phyloP scores from a whole-genome alignment of 2,113 vertebrate species.

The Dasypus novemcinctus region DNA sequence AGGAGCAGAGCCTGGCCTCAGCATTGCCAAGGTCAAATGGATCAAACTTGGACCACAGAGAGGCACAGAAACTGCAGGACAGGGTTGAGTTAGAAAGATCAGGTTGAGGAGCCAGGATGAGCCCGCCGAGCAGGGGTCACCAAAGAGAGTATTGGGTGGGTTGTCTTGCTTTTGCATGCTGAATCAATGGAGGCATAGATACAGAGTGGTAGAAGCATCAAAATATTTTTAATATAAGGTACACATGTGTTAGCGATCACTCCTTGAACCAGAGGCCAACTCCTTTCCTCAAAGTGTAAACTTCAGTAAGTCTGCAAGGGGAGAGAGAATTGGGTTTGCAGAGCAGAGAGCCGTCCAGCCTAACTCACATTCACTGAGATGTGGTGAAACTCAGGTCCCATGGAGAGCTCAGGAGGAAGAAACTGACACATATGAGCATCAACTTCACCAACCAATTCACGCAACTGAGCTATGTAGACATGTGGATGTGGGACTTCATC shows the following conservation, averaged over 20 bases:
- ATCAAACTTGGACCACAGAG: not conserved
- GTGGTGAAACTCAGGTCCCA: not conserved
- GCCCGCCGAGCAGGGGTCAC: not conserved
- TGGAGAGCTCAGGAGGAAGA: not conserved
- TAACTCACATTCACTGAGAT: not conserved
- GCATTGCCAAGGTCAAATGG: not conserved
- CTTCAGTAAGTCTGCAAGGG: not conserved
- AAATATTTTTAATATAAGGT: not conserved
- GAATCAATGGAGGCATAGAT: not conserved
- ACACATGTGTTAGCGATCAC: not conserved
- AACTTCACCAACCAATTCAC: not conserved
- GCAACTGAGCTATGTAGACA: not conserved
- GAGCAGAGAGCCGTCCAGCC: not conserved
- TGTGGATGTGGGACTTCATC: not conserved
- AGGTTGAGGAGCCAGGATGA: not conserved
- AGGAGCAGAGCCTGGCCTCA: not conserved
- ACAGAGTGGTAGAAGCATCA: not conserved
- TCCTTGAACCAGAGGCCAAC: not conserved
- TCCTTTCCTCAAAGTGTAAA: not conserved
- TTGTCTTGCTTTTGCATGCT: not conserved
- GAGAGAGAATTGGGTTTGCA: not conserved
- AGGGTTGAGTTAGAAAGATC: not conserved
- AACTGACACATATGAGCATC: not conserved
- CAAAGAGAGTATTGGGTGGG: not conserved
- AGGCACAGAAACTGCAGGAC: no score